Evolutionary conservation across 1,140 invertebrate species (phyloP), one percentile per base, ranked within the genome.

Genomic region (Brachionus koreanus): DNA sequence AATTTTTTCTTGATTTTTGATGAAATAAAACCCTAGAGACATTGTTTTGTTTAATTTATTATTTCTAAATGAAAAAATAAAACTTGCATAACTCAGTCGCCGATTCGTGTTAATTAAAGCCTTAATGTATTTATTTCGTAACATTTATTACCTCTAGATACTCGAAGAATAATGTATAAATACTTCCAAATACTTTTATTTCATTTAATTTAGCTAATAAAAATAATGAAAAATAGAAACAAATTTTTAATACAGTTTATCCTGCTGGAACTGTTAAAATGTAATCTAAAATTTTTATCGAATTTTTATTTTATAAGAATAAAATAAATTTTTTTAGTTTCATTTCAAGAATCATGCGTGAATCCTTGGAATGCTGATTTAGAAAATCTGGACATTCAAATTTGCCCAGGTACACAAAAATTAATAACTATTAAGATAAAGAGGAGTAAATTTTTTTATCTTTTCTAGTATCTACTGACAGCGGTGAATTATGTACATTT

Each of bases 341-440:
- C 49, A 2, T 6, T 57, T 33, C 69, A 74, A 74, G 42, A 74
- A 46, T 33, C 25, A 13, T 74, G 69, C 16, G 39, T 46, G 7
- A 74, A 74, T 46, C 25, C 29, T 25, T 74, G 69, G 69, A 9
- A 74, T 25, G 69, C 69, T 74, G 69, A 74, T 46, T 74, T 46
- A 46, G 39, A 43, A 6, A 25, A 74, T 46, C 37, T 43, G 25
- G 29, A 25, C 37, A 39, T 39, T 19, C 37, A 37, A 16, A 9
- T 74, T n/a, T 74, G 69, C 37, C 39, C 69, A 46, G 39, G 69
- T 74, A 74, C 9, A 10, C 9, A 23, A 63, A 23, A 63, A 16
- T 3, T 42, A 5, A 2, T 42, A 42, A 1, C 6, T 42, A 10
- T 42, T 57, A 5, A 19, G 16, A 57, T 5, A 19, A 57, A n/a